Base-by-base conservation (phyloP, 2,797 vertebrate species). In the Stomatorhinus walkeri region DNA sequence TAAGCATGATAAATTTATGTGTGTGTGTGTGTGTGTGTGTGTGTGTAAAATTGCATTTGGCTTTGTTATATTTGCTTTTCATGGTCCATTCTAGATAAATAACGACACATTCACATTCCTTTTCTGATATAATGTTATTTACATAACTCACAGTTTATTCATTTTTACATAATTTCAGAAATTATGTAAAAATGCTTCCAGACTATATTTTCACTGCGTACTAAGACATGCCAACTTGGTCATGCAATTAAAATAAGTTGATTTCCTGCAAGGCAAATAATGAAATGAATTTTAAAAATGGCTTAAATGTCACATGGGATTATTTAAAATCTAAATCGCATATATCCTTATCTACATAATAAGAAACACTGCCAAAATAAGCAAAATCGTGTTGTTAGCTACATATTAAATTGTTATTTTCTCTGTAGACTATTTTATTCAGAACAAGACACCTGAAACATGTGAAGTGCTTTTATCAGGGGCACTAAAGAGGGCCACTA, bases 121-220 rank as follows among this genome's bases (percentile, higher is more conserved):
- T 49, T 22, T 88, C 83, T 91, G 94, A 93, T 93, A 92, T 93
- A 84, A 84, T 48, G 36, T 68, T 90, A 91, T 95, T 94, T 93
- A 94, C 93, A 93, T 94, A 94, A 94, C 93, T 92, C 94, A 93
- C 93, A 95, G 92, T 93, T 95, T 94, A 94, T 94, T 95, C 93
- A 94, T 94, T 93, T 94, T 91, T 43, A 88, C 91, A 93, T 92
- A 92, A 93, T 94, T 94, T 92, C 90, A 91, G 90, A 90, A 95
- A 94, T 94, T 94, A 95, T 94, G 92, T 94, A 93, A 95, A 95
- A 93, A 93, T 89, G 91, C 89, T 90, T 91, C 93, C 93, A 91
- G 89, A 90, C 89, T 90, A 81, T 91, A 92, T 81, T 92, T 49
- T 91, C 90, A 36, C 91, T 87, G 88, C 88, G 91, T 92, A 92